These are phyloP conservation scores for Auanema sp. DNA, from an alignment of 2,888 invertebrate genomes.

Conservation along the genomic window DNA sequence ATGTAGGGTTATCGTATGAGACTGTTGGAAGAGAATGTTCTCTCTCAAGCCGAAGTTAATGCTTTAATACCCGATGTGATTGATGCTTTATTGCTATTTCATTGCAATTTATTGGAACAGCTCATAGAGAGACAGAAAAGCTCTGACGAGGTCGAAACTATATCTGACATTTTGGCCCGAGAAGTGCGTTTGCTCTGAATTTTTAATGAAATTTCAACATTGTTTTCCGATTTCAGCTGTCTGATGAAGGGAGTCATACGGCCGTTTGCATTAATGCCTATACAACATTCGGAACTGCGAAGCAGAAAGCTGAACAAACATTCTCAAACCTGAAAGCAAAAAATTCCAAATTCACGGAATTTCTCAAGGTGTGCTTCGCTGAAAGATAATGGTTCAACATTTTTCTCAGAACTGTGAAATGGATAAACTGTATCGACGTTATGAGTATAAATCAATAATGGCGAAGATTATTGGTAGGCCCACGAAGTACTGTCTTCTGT, in stretches of 20 bases:
- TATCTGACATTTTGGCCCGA: slow-evolving; percentile 54
- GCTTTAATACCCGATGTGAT: slow-evolving; percentile 56
- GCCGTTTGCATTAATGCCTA: slow-evolving; percentile 36
- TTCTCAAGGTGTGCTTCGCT: slow-evolving; percentile 27
- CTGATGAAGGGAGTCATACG: slow-evolving; percentile 20
- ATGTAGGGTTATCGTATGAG: slow-evolving; percentile 37
- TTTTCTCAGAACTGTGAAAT: slow-evolving; percentile 12
- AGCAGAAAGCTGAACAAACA: slow-evolving; percentile 35
- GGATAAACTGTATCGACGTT: slow-evolving; percentile 37
- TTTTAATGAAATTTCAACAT: slow-evolving; percentile 2
- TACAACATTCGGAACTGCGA: slow-evolving; percentile 42
- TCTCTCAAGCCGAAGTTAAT: slow-evolving; percentile 37
- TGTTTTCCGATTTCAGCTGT: slow-evolving; percentile 21
- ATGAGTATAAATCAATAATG: slow-evolving; percentile 45
- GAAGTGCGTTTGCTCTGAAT: slow-evolving; percentile 65
- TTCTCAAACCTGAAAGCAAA: slow-evolving; percentile 32
- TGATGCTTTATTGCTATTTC: slow-evolving; percentile 58
- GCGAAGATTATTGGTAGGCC: slow-evolving; percentile 43
- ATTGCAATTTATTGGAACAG: slow-evolving; percentile 52
- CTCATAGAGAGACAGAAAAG: slow-evolving; percentile 41
- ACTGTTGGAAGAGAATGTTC: slow-evolving; percentile 41
- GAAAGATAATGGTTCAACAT: neutral
- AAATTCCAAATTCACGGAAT: slow-evolving; percentile 36
- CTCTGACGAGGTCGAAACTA: slow-evolving; percentile 45
- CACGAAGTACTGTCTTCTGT: slow-evolving; percentile 43